A percentile compares a stretch with the other conserved stretches of the same genome.
These are phyloP conservation scores for Eueremaeus valkanovi DNA, from an alignment of 2,888 invertebrate genomes.

Conservation along the genomic window DNA sequence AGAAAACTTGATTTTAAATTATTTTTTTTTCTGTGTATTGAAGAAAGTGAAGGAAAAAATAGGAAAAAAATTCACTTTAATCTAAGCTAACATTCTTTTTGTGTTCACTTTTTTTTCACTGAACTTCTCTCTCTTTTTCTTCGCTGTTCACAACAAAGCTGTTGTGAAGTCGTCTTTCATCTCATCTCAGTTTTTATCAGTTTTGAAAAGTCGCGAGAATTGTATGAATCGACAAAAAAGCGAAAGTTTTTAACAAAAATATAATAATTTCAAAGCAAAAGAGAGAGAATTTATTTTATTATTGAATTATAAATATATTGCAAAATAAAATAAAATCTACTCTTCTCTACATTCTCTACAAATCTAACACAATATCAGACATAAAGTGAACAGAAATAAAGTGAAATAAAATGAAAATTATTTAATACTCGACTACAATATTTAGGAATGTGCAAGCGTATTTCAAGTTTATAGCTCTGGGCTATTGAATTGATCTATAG, in stretches of 20 bases:
- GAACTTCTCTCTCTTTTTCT: neutral
- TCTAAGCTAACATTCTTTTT: neutral
- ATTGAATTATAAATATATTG: too few species aligned
- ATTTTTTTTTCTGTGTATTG: neutral
- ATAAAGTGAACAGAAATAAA: too few species aligned
- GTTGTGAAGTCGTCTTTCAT: neutral
- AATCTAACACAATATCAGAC: too few species aligned
- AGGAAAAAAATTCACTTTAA: neutral
- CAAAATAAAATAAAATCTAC: too few species aligned
- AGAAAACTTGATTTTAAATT: neutral
- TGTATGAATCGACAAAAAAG: neutral
- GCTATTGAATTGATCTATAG: too few species aligned
- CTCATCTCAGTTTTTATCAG: slow-evolving; percentile 1
- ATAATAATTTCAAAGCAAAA: neutral
- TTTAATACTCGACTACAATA: too few species aligned
- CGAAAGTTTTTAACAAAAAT: too few species aligned
- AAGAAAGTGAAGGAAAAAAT: neutral
- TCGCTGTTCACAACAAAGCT: neutral
- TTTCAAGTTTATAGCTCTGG: too few species aligned
- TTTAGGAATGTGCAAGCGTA: too few species aligned
- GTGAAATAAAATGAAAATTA: too few species aligned
- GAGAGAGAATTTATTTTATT: neutral
- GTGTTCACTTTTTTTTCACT: neutral
- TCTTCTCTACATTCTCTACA: too few species aligned
- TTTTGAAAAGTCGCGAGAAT: neutral